These are phyloP conservation scores for Cistogaster globosa DNA, from an alignment of 2,888 invertebrate species.

Conservation along the genomic window DNA sequence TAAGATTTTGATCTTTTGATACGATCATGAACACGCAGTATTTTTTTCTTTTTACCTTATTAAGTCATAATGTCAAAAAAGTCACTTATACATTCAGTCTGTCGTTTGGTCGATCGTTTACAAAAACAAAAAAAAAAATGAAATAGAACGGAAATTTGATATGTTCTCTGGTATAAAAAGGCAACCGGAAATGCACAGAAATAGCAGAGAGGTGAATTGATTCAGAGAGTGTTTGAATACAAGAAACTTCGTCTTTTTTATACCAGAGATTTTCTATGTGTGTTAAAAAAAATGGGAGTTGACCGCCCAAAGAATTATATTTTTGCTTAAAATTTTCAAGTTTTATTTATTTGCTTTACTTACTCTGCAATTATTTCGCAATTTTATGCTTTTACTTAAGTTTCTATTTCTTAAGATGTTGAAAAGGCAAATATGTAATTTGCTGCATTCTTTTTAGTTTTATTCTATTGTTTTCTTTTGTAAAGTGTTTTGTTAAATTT, in stretches of 20 bases:
- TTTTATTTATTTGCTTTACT: constrained; percentile 37
- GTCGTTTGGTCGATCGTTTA: constrained; percentile 8
- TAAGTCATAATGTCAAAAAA: constrained; percentile 70
- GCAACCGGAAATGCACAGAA: constrained; percentile 63
- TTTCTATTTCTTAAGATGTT: constrained; percentile 42
- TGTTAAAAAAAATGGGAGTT: constrained; percentile 53
- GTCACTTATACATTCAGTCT: not conserved
- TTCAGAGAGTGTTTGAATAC: constrained; percentile 1
- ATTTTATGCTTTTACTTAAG: constrained; percentile 40
- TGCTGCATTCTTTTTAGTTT: constrained; percentile 15
- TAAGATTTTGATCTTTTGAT: constrained; percentile 64
- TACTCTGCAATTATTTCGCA: constrained; percentile 48
- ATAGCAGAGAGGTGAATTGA: not conserved
- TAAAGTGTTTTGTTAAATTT: constrained; percentile 49
- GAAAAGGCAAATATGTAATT: constrained; percentile 61
- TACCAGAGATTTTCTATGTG: not conserved
- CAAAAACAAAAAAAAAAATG: constrained; percentile 39
- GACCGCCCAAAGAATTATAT: constrained; percentile 33
- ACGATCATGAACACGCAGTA: constrained; percentile 55
- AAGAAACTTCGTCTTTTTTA: not conserved
- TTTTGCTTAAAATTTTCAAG: constrained; percentile 24
- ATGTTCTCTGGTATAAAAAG: constrained; percentile 11
- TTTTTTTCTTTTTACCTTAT: constrained; percentile 7
- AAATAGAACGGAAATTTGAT: constrained; percentile 64
- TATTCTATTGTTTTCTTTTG: constrained; percentile 34